phyloP scores from a whole-genome alignment of 2,888 invertebrate species.

The Microctonus aethiopoides region DNA sequence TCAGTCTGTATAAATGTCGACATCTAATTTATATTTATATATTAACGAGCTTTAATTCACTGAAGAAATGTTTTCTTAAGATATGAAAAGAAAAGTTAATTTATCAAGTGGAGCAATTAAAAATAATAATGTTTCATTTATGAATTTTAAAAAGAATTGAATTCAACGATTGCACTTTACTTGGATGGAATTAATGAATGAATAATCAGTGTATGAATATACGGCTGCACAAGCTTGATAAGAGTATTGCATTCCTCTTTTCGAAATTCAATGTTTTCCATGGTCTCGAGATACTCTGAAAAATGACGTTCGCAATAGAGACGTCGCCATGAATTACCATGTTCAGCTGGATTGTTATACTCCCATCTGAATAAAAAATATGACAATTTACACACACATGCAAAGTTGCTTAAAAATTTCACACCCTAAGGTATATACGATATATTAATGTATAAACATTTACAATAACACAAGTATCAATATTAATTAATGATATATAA shows the following conservation, averaged over 20 bases:
- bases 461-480: no score
- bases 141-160: neutral
- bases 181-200: constrained; percentile 53
- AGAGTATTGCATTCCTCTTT: constrained; percentile 48
- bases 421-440: no score
- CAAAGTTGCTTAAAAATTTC: no score
- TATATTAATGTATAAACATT: no score
- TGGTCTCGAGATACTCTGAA: constrained; percentile 57
- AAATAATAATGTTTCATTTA: neutral
- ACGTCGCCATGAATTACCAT: constrained; percentile 59
- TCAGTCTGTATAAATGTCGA: no score
- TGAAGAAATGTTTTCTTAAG: no score
- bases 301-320: constrained; percentile 63
- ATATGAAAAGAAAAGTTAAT: no score
- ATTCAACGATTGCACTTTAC: constrained; percentile 39
- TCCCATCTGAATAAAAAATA: constrained; percentile 53
- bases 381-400: no score
- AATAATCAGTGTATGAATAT: constrained; percentile 50
- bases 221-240: constrained; percentile 46
- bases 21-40: no score
- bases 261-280: constrained; percentile 51
- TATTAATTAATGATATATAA: neutral
- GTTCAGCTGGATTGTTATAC: constrained; percentile 49
- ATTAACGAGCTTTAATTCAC: no score
- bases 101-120: neutral